Evolutionary conservation across 2,797 vertebrate species (phyloP), one percentile per base, ranked within the genome.

Genomic region (Pampus argenteus): DNA sequence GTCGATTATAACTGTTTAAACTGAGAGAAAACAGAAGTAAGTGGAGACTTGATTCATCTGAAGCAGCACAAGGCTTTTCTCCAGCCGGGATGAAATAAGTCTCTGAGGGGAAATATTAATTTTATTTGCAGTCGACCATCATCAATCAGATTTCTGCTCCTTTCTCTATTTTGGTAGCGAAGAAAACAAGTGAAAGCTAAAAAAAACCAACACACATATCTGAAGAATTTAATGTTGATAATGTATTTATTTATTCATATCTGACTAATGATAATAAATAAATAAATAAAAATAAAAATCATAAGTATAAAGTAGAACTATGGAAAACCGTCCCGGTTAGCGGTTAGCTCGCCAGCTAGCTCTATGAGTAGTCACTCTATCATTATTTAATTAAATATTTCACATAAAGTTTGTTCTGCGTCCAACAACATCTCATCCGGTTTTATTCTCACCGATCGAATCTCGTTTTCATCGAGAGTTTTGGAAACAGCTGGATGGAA

Each of bases 1-100:
- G 57, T 56, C 8, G 5, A 54, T 51, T 68, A 47, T 58, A 45
- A 52, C 3, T 59, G 25, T 56, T 71, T 78, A 60, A 73, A 73
- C 61, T 76, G 38, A 4, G 44, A 65, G 65, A 31, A 7, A 54
- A 20, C 34, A 26, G n/a, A n/a, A 44, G 23, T 42, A 40, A 45
- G 9, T 22, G 15, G 31, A 67, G 34, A 36, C 40, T 6, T 40
- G 15, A 5, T 0, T 49, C 25, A 10, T 58, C 34, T 17, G 17
- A 66, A 17, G 44, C 49, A 10, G 29, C 22, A 8, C 11, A 3
- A 58, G 4, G 22, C 25, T 40, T 25, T 8, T 31, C 9, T 44
- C 22, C 20, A 29, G 29, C 42, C 20, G 22, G 47, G 47, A 54
- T 63, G 4, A 59, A 70, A 76, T 25, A 38, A n/a, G n/a, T n/a